These are phyloP conservation scores for Anisognathus igniventris DNA, from an alignment of 2,797 vertebrate species.

Conservation along the genomic window DNA sequence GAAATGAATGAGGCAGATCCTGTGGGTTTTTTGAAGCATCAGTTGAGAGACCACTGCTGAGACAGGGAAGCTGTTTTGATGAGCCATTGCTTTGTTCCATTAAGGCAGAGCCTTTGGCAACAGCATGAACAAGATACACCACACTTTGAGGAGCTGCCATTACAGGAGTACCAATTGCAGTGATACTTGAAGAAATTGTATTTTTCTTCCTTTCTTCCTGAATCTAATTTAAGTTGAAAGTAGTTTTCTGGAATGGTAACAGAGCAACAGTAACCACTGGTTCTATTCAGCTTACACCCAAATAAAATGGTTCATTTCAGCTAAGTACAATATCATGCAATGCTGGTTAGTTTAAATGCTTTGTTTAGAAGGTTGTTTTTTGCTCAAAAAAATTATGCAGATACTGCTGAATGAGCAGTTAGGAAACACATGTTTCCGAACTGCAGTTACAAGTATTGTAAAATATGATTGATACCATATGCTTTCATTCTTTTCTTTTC, in stretches of 20 bases:
- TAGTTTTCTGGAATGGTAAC: conserved; percentile 33
- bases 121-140: neutral
- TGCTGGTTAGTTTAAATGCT: conserved; percentile 55
- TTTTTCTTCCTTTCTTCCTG: conserved; percentile 9
- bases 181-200: neutral
- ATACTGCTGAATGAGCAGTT: conserved; percentile 63
- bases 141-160: neutral
- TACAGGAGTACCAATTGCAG: neutral
- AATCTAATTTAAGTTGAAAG: conserved; percentile 49
- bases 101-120: conserved; percentile 30
- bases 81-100: conserved; percentile 11
- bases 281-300: conserved; percentile 4
- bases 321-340: conserved; percentile 45
- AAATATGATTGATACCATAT: conserved; percentile 73
- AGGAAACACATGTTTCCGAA: conserved; percentile 66
- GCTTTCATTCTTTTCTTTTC: conserved; percentile 52
- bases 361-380: conserved; percentile 65
- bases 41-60: neutral
- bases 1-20: neutral
- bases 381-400: conserved; percentile 53
- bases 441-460: conserved; percentile 66
- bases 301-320: conserved; percentile 56
- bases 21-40: neutral
- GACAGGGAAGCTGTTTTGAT: neutral
- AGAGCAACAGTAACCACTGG: conserved; percentile 15